Evolutionary conservation across 2,797 vertebrate genomes (phyloP).

Genomic region (Nyctibius grandis): DNA sequence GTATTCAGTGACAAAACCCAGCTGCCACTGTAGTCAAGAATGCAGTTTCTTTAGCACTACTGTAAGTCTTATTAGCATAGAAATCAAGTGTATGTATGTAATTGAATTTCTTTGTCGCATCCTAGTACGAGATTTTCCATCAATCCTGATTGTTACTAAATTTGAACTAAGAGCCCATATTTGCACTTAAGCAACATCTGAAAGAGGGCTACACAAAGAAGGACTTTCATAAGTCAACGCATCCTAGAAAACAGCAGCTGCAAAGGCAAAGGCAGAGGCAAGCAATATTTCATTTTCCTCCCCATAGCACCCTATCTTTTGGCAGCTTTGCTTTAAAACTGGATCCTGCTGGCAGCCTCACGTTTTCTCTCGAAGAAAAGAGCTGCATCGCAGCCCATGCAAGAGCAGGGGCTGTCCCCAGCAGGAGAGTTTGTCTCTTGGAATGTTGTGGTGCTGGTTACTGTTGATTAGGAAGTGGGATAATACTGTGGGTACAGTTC

Average conservation of each 20-base stretch:
- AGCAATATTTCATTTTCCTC: conserved; percentile 43
- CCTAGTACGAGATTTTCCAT: conserved; percentile 58
- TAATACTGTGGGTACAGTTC: conserved; percentile 30
- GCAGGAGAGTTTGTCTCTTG: conserved; percentile 16
- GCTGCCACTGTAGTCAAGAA: conserved; percentile 60
- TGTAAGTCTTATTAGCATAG: conserved; percentile 65
- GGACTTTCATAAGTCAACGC: conserved; percentile 56
- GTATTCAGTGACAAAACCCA: conserved; percentile 66
- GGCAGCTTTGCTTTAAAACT: neutral
- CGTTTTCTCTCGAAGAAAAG: conserved; percentile 1
- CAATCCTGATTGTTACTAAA: conserved; percentile 65
- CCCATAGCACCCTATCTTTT: neutral
- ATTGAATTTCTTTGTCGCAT: conserved; percentile 68
- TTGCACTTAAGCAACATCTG: conserved; percentile 62
- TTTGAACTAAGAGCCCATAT: conserved; percentile 61
- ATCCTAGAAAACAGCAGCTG: conserved; percentile 43
- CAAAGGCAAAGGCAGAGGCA: conserved; percentile 35
- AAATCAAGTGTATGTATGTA: conserved; percentile 64
- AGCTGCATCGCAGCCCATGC: neutral
- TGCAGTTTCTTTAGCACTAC: conserved; percentile 53
- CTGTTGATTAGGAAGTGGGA: conserved; percentile 54
- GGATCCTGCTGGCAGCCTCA: neutral
- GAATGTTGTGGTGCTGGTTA: neutral
- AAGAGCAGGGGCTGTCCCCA: conserved; percentile 1
- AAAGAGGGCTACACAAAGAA: conserved; percentile 55